These are phyloP conservation scores for Anguilla anguilla DNA, from an alignment of 2,797 vertebrate genomes.

Conservation along the genomic window DNA sequence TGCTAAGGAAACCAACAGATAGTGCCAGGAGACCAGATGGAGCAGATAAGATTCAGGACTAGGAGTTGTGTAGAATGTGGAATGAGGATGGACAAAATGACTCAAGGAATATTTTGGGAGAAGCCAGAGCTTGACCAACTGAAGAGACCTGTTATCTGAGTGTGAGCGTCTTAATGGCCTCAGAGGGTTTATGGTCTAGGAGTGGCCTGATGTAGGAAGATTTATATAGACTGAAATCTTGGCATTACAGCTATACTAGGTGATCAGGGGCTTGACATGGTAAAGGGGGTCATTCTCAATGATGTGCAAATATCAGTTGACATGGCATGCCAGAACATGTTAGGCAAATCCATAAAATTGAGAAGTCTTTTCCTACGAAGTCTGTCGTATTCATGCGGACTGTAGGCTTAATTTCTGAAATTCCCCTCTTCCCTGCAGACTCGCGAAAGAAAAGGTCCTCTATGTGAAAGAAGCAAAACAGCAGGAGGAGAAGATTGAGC, in stretches of 20 bases:
- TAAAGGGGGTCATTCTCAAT: too few relatives aligned
- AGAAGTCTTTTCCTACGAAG: background rate
- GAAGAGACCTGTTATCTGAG: background rate
- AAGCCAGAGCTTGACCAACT: too few relatives aligned
- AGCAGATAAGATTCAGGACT: background rate
- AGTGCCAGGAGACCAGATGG: too few relatives aligned
- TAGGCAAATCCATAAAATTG: constrained; percentile 14
- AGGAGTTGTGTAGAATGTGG: background rate
- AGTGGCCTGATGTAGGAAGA: background rate
- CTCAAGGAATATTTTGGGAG: too few relatives aligned
- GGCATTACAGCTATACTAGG: background rate
- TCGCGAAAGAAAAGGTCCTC: constrained; percentile 86
- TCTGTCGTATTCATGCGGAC: too few relatives aligned
- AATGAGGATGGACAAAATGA: background rate
- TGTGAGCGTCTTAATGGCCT: background rate
- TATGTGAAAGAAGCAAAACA: constrained; percentile 89
- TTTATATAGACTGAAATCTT: background rate
- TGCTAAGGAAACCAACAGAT: background rate
- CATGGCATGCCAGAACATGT: constrained; percentile 58
- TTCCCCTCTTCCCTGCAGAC: constrained; percentile 68
- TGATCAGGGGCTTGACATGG: background rate
- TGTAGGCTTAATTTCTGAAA: background rate
- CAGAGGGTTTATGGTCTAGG: background rate
- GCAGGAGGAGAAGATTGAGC: constrained; percentile 89
- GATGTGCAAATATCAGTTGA: constrained; percentile 13